Evolutionary conservation across 2,888 invertebrate genomes (phyloP).

Genomic region (Drosophila colorata): DNA sequence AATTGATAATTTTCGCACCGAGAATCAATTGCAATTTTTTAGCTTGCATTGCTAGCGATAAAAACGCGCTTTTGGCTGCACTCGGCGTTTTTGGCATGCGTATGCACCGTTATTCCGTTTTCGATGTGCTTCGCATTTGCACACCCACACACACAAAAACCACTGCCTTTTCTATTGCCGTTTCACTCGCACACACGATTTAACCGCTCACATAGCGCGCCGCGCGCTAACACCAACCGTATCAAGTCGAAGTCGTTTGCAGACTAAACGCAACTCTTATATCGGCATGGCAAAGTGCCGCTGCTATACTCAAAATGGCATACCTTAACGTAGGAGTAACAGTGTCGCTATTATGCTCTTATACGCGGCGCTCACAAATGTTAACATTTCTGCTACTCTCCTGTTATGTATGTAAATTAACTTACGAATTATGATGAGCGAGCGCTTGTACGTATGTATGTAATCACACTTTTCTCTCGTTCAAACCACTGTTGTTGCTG

Average conservation of each 20-base stretch:
- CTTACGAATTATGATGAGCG: too few species aligned
- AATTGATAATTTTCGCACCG: slow-evolving; percentile 32
- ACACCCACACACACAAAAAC: slow-evolving; percentile 48
- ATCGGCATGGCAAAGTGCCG: slow-evolving; percentile 6
- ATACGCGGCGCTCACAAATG: not conserved
- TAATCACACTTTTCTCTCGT: too few species aligned
- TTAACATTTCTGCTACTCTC: slow-evolving; percentile 14
- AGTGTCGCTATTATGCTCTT: slow-evolving; percentile 22
- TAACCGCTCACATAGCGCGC: slow-evolving; percentile 39
- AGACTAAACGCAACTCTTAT: slow-evolving; percentile 55
- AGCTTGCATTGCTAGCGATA: slow-evolving; percentile 15
- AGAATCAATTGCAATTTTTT: slow-evolving; percentile 22
- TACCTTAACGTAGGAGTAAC: slow-evolving; percentile 7
- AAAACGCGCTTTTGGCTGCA: slow-evolving; percentile 38
- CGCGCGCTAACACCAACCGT: slow-evolving; percentile 46
- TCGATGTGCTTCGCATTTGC: slow-evolving; percentile 42
- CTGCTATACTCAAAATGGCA: slow-evolving; percentile 48
- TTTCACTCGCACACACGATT: slow-evolving; percentile 60
- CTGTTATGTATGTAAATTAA: not conserved
- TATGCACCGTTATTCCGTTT: slow-evolving; percentile 68
- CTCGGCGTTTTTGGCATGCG: slow-evolving; percentile 45
- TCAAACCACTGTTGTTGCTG: not conserved
- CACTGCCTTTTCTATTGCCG: slow-evolving; percentile 42
- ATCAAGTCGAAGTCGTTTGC: slow-evolving; percentile 52
- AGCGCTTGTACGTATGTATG: too few species aligned